Base-by-base conservation (phyloP, 1,140 invertebrate genomes). In the Goniozus legneri region DNA sequence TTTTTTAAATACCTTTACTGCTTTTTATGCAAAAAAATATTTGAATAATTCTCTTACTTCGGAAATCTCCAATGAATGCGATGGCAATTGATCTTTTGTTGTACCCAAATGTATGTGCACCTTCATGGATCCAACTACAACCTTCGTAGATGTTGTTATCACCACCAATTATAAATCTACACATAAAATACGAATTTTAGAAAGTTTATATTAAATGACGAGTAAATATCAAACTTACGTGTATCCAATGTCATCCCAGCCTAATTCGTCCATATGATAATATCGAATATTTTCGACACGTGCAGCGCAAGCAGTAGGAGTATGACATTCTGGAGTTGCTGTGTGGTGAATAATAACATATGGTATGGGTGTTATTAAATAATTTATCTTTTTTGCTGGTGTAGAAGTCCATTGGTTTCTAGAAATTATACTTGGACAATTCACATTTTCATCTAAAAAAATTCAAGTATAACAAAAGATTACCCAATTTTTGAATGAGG, bases 101-200 rank as follows among this genome's bases (percentile, higher is more conserved):
- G 51, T 75, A 76, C 45, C 60, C 75, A 8, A 72, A 75, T 0
- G 88, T 86, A 58, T 91, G 88, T 0, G 86, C 82, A 0, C 87
- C 88, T 0, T 82, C 77, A 41, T 78, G 73, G 27, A 83, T 78
- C 88, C 88, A 92, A 0, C 88, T 88, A 8, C 78, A 69, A 6
- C 86, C 89, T 71, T 89, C 86, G 56, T 89, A 91, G 12, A 89
- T 76, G 14, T 83, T 79, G 2, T 87, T 88, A 68, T 91, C 87
- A 19, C 84, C 85, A 1, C 88, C 88, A 44, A 91, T 80, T 7
- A 90, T 48, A 53, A 90, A 91, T 56, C 84, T 91, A 56, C 8
- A 40, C 34, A 20, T 33, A 15, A 33, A 35, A 30, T 35, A 8
- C n/a, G 8, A 36, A 37, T 35, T 42, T 31, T 39, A 13, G 8